Evolutionary conservation across 2,113 vertebrate species (phyloP), one percentile per base, ranked within the genome.

Genomic region (Boulengeromyrus knoepffleri): DNA sequence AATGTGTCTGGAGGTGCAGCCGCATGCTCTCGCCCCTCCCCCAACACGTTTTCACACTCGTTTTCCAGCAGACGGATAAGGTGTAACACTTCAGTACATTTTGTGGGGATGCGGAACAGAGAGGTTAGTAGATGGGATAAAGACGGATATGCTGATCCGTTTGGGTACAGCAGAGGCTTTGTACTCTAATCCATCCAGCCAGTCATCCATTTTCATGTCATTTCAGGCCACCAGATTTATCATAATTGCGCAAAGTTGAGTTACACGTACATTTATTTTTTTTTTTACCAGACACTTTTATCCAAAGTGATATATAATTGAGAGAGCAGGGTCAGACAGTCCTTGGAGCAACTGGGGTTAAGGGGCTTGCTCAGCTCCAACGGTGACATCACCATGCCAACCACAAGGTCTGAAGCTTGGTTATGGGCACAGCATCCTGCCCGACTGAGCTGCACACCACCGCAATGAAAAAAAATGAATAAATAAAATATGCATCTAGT

Each of bases 1-100:
- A 90, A 90, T 66, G 84, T 89, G 89, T 91, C 90, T 91, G 87
- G 52, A 91, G 91, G 90, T 90, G 90, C 58, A 12, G 24, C 8
- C 58, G 8, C 24, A 66, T 3, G 58, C 58, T 66, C 58, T 3
- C 27, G n/a, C 15, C 70, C 74, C 36, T 1, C 36, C 36, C 31
- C 74, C 36, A 27, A 80, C 74, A 80, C 74, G 31, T 45, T 27
- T 46, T 86, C 45, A 50, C 84, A 86, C 47, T 46, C 42, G 21
- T 85, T 42, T 46, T 45, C 83, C 83, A 24, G 36, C 45, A 47
- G 83, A 52, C 77, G 89, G 85, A 89, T 80, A 90, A 92, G 91
- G 90, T 88, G 77, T 85, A 90, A 39, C 47, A 83, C 89, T 74
- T 88, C 56, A 90, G 88, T 91, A 88, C 85, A 86, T 52, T 80